Conservation (phyloP, 2,888 invertebrate species). For the Teleiodes luculella region DNA sequence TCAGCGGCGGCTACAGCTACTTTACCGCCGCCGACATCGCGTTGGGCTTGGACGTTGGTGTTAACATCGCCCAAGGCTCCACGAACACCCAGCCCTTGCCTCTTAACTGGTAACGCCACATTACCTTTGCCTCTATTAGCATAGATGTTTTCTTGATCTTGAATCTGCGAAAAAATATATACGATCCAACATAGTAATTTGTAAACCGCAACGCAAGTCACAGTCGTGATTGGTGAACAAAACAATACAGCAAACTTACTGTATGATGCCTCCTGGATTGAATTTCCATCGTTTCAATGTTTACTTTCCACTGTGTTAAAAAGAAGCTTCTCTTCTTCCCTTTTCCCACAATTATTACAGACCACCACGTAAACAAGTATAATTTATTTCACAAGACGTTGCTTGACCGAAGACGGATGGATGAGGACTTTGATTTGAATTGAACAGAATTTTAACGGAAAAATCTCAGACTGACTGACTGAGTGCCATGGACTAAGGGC, state of each 20-base stretch:
- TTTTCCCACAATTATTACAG: not conserved
- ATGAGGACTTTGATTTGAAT: slow-evolving; percentile 1
- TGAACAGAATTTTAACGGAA: slow-evolving; percentile 9
- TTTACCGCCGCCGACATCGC: slow-evolving; percentile 51
- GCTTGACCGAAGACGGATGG: not conserved
- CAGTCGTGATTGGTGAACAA: too few species aligned
- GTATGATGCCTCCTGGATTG: slow-evolving; percentile 51
- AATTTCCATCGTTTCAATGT: slow-evolving; percentile 45
- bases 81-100: slow-evolving; percentile 50
- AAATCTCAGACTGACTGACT: slow-evolving; percentile 3
- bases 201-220: too few species aligned
- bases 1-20: slow-evolving; percentile 53
- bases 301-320: not conserved
- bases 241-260: too few species aligned
- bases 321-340: too few species aligned
- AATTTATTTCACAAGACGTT: not conserved
- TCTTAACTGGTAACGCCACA: slow-evolving; percentile 44
- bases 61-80: slow-evolving; percentile 67
- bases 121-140: slow-evolving; percentile 50
- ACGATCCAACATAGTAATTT: too few species aligned
- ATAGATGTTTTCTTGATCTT: slow-evolving; percentile 64
- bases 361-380: not conserved
- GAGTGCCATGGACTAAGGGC: too few species aligned
- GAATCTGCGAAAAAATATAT: slow-evolving; percentile 36
- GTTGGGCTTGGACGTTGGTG: slow-evolving; percentile 56